These are phyloP conservation scores for silkworm (Bombyx mori) DNA, from an alignment of 1,140 invertebrate genomes.

Conservation along the genomic window ASM3026992v2 NC_085125.1:3332001-3332500, in stretches of 20 bases:
- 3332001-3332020: too few relatives aligned
- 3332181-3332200: slow-evolving; percentile 37
- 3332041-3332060: too few relatives aligned
- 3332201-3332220: slow-evolving; percentile 22
- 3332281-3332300: slow-evolving; percentile 18
- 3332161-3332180: slow-evolving; percentile 40
- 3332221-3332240: slow-evolving; percentile 46
- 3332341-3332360: slow-evolving; percentile 1
- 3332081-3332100: background rate
- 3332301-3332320: slow-evolving; percentile 35
- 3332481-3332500: too few relatives aligned
- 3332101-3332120: background rate
- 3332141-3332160: slow-evolving; percentile 38
- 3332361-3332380: slow-evolving; percentile 1
- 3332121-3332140: slow-evolving; percentile 21
- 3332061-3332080: too few relatives aligned
- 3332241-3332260: slow-evolving; percentile 18
- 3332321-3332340: slow-evolving; percentile 4
- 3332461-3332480: too few relatives aligned
- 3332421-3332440: too few relatives aligned
- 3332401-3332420: too few relatives aligned
- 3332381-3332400: background rate
- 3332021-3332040: too few relatives aligned
- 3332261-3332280: slow-evolving; percentile 38
- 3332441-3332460: too few relatives aligned